Percentiles rank a stretch among this genome's conserved stretches.
Conservation (phyloP, 37 sponge, comb jelly and placozoan species). For the Diacarnus erythraeanus region DNA sequence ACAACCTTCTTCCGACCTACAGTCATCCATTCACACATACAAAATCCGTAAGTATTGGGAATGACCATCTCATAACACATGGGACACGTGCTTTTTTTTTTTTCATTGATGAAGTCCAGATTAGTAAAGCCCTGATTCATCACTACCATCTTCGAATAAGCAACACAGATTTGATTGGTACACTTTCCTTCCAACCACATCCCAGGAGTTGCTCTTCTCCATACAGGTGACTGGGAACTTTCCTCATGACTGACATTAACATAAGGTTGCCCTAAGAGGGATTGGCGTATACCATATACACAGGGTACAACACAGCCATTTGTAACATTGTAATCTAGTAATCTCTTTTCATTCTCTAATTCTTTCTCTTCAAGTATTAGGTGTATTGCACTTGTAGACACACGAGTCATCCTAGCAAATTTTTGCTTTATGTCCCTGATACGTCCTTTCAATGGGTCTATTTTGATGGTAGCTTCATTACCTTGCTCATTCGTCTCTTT, state of each 20-base stretch:
- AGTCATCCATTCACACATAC: constrained; percentile 11
- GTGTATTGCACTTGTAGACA: neutral
- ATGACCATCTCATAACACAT: neutral
- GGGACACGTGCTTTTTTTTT: constrained; percentile 1
- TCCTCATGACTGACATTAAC: neutral
- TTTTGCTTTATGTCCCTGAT: neutral
- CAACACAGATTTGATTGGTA: constrained; percentile 1
- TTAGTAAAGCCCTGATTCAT: constrained; percentile 15
- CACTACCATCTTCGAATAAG: constrained; percentile 3
- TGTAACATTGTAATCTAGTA: neutral
- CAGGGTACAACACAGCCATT: neutral
- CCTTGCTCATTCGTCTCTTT: neutral
- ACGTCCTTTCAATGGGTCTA: neutral
- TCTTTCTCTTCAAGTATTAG: neutral
- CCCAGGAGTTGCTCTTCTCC: constrained; percentile 12
- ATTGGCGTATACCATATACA: neutral
- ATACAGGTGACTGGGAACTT: neutral
- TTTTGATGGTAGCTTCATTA: neutral
- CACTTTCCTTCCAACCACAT: constrained; percentile 22
- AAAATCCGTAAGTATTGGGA: neutral
- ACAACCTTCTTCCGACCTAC: neutral
- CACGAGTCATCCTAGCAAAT: constrained; percentile 3
- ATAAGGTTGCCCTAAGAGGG: neutral
- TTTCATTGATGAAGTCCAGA: constrained; percentile 10
- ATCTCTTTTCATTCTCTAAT: neutral